Conservation (phyloP, 2,888 invertebrate genomes). For the Caradrina kadenii region DNA sequence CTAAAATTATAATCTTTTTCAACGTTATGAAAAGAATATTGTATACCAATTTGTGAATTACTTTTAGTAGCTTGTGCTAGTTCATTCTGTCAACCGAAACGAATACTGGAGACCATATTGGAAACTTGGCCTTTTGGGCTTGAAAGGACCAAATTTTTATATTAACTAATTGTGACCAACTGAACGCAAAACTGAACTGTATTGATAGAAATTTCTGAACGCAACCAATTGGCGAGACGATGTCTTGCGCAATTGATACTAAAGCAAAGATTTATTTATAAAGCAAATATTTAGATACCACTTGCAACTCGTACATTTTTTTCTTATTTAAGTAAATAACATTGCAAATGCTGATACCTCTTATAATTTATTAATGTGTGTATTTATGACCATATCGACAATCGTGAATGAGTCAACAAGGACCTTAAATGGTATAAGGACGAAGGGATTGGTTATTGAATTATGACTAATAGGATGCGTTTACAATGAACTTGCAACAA, state of each 20-base stretch:
- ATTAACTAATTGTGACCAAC: neutral
- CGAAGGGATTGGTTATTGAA: slow-evolving; percentile 42
- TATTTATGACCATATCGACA: slow-evolving; percentile 17
- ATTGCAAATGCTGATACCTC: slow-evolving; percentile 24
- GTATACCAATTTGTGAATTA: slow-evolving; percentile 17
- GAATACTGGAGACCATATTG: neutral
- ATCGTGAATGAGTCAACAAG: slow-evolving; percentile 29
- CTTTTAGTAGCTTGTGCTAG: neutral
- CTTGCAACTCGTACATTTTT: slow-evolving; percentile 1
- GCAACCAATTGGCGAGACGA: neutral
- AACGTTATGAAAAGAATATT: slow-evolving; percentile 8
- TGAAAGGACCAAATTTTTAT: slow-evolving; percentile 1
- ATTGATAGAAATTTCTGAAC: neutral
- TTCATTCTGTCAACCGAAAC: neutral
- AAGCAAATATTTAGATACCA: slow-evolving; percentile 21
- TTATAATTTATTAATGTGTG: neutral
- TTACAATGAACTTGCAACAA: slow-evolving; percentile 31
- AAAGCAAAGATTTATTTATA: slow-evolving; percentile 4
- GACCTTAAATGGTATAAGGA: slow-evolving; percentile 21
- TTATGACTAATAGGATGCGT: slow-evolving; percentile 41
- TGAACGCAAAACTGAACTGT: neutral
- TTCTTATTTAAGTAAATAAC: slow-evolving; percentile 26
- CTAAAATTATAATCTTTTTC: slow-evolving; percentile 41
- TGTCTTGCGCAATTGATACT: neutral
- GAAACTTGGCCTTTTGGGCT: neutral